Base-by-base conservation (phyloP, 2,888 invertebrate genomes). In the Rotaria macrura region DNA sequence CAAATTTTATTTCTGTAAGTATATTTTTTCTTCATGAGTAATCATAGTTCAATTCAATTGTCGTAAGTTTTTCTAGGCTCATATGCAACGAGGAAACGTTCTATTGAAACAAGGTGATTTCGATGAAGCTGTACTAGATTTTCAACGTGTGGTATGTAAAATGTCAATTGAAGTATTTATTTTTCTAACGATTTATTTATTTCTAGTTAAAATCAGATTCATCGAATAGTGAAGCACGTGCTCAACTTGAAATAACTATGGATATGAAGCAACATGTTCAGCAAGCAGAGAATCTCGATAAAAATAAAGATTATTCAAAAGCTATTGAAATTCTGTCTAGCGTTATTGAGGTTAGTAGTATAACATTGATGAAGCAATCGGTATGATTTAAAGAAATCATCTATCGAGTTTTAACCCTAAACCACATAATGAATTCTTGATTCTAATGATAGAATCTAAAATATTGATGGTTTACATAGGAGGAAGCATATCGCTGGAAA, bases 1-100 rank as follows among this genome's bases (percentile, higher is more conserved):
- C 96, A 12, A 97, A 97, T 91, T 99, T 99, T 91, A 94, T 94
- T 86, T 94, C 96, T 7, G 97, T 96, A 85, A 93, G 94, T 43
- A 17, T 49, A 17, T 49, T 49, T 43, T 25, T 79, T 79, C 10
- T 6, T 4, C 10, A 4, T 47, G 5, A 25, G 9, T 0, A 10
- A 38, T 74, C 12, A 25, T 12, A 29, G 25, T 84, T 47, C 10
- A 25, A 25, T 83, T 25, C 7, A 17, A 38, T 86, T 52, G 29
- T n/a, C 54, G n/a, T 6, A 12, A 43, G 23, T 83, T 85, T 54
- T 85, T 90, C 74, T 88, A 93, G 93, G 93, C 93, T 88, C 90
- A 94, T 79, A 89, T 94, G 84, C 96, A 96, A 90, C 92, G 96
- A 88, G 98, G 95, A 47, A 94, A 94, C 89, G 94, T 98, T 87